A percentile compares a stretch with the other conserved stretches of the same genome.
These are phyloP conservation scores for Porites cylindrica DNA, from an alignment of 92 coral and sea anemone species.

Conservation along the genomic window DNA sequence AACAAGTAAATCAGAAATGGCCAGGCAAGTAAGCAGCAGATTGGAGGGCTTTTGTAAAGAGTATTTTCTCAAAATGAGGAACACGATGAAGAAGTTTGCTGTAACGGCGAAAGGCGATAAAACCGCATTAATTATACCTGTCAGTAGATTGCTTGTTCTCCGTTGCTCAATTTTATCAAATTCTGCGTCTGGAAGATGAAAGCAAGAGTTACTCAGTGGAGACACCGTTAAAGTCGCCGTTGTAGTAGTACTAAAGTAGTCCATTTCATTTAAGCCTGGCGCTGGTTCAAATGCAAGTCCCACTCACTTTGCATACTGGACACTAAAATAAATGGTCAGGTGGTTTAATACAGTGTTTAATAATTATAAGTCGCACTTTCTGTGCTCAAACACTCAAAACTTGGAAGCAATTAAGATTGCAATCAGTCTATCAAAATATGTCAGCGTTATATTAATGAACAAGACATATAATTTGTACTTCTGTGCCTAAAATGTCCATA, in stretches of 20 bases:
- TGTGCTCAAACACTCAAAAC: slow-evolving; percentile 5
- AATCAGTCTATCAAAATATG: not conserved
- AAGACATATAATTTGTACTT: too few species aligned
- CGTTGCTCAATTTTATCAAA: slow-evolving; percentile 67
- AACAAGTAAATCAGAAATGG: slow-evolving; percentile 74
- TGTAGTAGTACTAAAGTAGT: not conserved
- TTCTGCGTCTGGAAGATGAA: slow-evolving; percentile 68
- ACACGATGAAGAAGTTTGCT: slow-evolving; percentile 57
- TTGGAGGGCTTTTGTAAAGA: slow-evolving; percentile 74
- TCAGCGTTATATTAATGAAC: not conserved
- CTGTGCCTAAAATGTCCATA: not conserved
- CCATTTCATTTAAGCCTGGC: not conserved
- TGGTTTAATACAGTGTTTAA: not conserved
- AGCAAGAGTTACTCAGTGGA: slow-evolving; percentile 30
- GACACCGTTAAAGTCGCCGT: not conserved
- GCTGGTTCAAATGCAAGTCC: not conserved
- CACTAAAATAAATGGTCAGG: not conserved
- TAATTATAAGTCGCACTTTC: not conserved
- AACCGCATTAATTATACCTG: slow-evolving; percentile 63
- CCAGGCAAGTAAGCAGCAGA: slow-evolving; percentile 69
- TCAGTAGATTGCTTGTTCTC: slow-evolving; percentile 62
- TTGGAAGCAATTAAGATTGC: not conserved
- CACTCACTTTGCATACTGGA: not conserved
- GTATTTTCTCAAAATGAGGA: slow-evolving; percentile 51
- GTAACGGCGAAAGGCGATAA: slow-evolving; percentile 79